A percentile compares a stretch with the other conserved stretches of the same genome.
Conservation (phyloP, 2,113 vertebrate genomes). For the Pseudopodoces humilis region DNA sequence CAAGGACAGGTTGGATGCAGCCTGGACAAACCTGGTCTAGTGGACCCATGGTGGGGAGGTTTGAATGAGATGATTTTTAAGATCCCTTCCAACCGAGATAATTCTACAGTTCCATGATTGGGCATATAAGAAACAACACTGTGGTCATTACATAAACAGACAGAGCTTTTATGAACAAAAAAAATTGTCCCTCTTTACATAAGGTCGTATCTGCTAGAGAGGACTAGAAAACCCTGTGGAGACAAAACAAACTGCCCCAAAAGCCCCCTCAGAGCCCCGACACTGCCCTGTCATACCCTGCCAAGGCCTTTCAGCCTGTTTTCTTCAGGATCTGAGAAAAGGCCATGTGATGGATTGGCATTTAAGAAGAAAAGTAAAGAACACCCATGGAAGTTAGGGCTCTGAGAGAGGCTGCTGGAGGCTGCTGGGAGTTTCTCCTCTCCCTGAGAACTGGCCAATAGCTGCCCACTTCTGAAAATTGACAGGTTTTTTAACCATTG, state of each 20-base stretch:
- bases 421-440: no score
- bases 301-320: fast-evolving
- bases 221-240: not conserved
- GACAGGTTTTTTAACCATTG: no score
- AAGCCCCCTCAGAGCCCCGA: not conserved
- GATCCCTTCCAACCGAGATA: not conserved
- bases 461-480: no score
- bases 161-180: not conserved
- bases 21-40: fast-evolving
- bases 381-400: no score
- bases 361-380: no score
- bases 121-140: not conserved
- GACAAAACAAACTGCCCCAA: not conserved
- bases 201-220: not conserved
- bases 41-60: not conserved
- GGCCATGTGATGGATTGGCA: not conserved
- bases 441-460: no score
- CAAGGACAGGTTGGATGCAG: not conserved
- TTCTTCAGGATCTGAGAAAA: not conserved
- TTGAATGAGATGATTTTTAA: not conserved
- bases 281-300: no score
- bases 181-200: not conserved
- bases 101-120: not conserved
- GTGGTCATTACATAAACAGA: not conserved
- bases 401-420: no score